Evolutionary conservation across 2,797 vertebrate genomes (phyloP), one percentile per base, ranked within the genome.

Genomic region (Neoniphon sammara): DNA sequence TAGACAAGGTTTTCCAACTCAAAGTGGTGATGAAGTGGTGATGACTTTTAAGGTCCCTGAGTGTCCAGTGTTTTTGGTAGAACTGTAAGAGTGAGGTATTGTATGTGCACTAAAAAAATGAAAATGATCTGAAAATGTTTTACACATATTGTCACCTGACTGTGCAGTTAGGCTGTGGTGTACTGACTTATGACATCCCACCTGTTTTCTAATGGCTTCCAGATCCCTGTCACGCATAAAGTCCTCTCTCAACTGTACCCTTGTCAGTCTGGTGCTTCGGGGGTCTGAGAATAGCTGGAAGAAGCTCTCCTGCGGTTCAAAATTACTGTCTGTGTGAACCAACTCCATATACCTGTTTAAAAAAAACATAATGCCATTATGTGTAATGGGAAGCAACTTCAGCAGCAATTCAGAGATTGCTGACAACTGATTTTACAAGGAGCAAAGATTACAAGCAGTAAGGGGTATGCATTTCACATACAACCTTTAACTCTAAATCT

Each of bases 271-370:
- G 55, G 97, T 98, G 93, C 96, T 98, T 53, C 96, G 94, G 0
- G 97, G 97, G 77, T 99, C 97, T 0, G 97, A 95, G 90, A 99
- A 99, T 2, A 99, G 94, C 72, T 95, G 96, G 91, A 99, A 98
- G 92, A 99, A 99, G 77, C 96, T 97, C 53, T 98, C 96, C 1
- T 97, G 95, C n/a, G 94, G 95, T 73, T 98, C 94, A 70, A 97
- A 98, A 91, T 93, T 93, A 78, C 95, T 96, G 92, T 98, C 96
- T 0, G 96, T 94, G 52, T 97, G 97, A 66, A 97, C 96, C 90
- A 98, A 81, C 81, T 98, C 97, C 94, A 97, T 96, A 0, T 98
- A 99, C 83, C 97, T 99, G 90, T 54, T 67, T 0, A 47, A 53
- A 2, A 75, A 63, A 67, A 39, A 10, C 36, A 39, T 39, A 39